Conservation (phyloP, 2,113 vertebrate genomes). For the Agapornis roseicollis region DNA sequence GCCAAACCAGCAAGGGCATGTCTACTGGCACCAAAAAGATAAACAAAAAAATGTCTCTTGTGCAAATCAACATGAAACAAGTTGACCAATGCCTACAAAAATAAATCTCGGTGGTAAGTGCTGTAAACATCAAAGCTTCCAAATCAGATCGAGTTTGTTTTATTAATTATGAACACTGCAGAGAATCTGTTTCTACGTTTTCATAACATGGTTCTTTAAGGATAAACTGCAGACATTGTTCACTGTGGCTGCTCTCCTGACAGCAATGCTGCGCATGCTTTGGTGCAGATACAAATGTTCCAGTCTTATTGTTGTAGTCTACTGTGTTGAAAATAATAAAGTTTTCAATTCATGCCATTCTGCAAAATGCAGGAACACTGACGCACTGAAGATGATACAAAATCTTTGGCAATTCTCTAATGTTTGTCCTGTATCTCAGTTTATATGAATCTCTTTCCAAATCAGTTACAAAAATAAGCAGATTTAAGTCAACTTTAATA, state of each 20-base stretch:
- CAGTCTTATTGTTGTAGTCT: background rate
- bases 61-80: conserved; percentile 15
- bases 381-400: background rate
- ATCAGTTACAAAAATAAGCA: background rate
- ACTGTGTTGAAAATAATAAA: background rate
- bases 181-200: background rate
- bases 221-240: background rate
- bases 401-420: background rate
- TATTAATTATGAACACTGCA: background rate
- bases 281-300: background rate
- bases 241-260: background rate
- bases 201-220: background rate
- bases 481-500: background rate
- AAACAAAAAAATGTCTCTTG: conserved; percentile 1
- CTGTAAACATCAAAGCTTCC: background rate
- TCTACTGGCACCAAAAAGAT: conserved; percentile 22
- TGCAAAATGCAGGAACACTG: background rate
- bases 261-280: background rate
- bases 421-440: background rate
- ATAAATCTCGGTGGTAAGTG: background rate
- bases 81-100: background rate
- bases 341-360: background rate
- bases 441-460: background rate
- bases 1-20: conserved; percentile 52
- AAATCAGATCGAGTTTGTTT: background rate